phyloP scores from a whole-genome alignment of 2,888 invertebrate species.

The Brachyopa scutellaris region DNA sequence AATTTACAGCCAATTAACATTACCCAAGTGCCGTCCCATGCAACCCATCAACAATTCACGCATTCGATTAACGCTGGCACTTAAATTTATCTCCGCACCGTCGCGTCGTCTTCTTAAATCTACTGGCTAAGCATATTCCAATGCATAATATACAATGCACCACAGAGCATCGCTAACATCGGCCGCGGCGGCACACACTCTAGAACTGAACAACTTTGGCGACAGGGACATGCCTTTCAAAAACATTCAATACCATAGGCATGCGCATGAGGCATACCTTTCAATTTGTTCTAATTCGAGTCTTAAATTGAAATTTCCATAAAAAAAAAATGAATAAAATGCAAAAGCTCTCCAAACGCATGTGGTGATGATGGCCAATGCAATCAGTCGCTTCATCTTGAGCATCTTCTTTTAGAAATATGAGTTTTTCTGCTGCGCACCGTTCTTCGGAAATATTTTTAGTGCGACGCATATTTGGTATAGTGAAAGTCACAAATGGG shows the following conservation, averaged over 20 bases:
- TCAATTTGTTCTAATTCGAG: slow-evolving; percentile 64
- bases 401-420: slow-evolving; percentile 33
- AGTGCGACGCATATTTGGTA: slow-evolving; percentile 39
- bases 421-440: slow-evolving; percentile 12
- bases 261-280: slow-evolving; percentile 62
- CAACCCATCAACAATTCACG: slow-evolving; percentile 43
- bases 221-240: slow-evolving; percentile 66
- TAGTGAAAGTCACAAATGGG: slow-evolving; percentile 67
- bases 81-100: slow-evolving; percentile 58
- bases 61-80: slow-evolving; percentile 50
- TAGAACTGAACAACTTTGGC: slow-evolving; percentile 31
- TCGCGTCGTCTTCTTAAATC: no score
- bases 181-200: background rate
- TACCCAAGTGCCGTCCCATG: slow-evolving; percentile 51
- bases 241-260: slow-evolving; percentile 44
- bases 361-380: slow-evolving; percentile 38
- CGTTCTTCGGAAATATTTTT: slow-evolving; percentile 20
- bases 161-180: no score
- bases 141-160: no score
- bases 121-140: no score
- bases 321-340: background rate
- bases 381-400: background rate
- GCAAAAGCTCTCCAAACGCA: background rate
- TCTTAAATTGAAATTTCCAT: slow-evolving; percentile 48
- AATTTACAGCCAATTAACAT: slow-evolving; percentile 64